Evolutionary conservation across 2,797 vertebrate genomes (phyloP).

Genomic region (Masticophis lateralis): DNA sequence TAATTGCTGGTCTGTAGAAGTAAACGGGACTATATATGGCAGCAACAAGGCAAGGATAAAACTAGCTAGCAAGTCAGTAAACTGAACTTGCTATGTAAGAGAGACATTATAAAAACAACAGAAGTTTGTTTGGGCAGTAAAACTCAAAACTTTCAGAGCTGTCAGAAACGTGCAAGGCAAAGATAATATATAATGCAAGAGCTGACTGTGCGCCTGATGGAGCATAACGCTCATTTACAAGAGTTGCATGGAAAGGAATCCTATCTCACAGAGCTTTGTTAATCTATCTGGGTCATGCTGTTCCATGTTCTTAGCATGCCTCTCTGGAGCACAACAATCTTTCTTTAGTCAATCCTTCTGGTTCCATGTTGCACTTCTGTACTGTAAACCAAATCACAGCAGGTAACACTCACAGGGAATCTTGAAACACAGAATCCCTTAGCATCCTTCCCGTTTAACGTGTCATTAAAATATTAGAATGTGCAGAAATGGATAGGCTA

Average conservation of each 20-base stretch:
- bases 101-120: not conserved
- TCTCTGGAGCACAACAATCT: not conserved
- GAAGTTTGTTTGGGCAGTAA: not conserved
- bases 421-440: not conserved
- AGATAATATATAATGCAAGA: not conserved
- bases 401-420: not conserved
- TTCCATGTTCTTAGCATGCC: not conserved
- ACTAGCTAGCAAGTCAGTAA: not conserved
- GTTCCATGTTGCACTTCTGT: not conserved
- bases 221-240: not conserved
- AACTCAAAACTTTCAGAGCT: constrained; percentile 1
- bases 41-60: not conserved
- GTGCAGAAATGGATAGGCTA: too few relatives aligned
- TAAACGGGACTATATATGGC: constrained; percentile 8
- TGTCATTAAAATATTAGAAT: not conserved
- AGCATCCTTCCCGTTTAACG: not conserved
- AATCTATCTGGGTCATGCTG: not conserved
- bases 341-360: not conserved
- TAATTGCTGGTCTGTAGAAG: not conserved
- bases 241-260: not conserved
- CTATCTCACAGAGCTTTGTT: not conserved
- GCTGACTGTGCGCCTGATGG: not conserved
- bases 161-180: not conserved
- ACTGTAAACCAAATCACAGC: not conserved
- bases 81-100: not conserved